phyloP scores from a whole-genome alignment of 2,888 invertebrate species.

The Brenthis ino region DNA sequence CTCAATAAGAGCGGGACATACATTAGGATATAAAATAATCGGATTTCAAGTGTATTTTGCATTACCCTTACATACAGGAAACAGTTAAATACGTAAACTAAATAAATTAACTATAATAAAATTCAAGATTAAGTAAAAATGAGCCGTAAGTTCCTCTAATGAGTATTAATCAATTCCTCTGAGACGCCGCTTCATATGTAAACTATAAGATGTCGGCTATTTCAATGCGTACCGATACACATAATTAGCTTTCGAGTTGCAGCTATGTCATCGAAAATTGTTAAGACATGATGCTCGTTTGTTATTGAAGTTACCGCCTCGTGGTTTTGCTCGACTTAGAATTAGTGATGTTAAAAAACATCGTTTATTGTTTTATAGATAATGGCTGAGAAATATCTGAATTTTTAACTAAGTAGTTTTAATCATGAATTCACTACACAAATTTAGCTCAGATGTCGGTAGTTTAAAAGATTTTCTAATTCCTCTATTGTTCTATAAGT shows the following conservation, averaged over 20 bases:
- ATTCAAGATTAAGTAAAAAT: slow-evolving; percentile 29
- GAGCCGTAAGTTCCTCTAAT: slow-evolving; percentile 52
- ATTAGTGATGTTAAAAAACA: background rate
- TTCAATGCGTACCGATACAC: slow-evolving; percentile 49
- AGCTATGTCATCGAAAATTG: slow-evolving; percentile 24
- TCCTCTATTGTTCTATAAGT: no score
- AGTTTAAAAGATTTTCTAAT: no score
- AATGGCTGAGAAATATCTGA: no score
- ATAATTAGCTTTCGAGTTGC: slow-evolving; percentile 55
- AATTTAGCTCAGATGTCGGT: no score
- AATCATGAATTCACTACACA: no score
- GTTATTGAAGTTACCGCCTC: background rate
- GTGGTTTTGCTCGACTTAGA: background rate
- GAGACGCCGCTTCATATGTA: slow-evolving; percentile 53
- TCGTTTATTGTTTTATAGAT: no score
- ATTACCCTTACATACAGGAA: background rate
- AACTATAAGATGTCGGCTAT: slow-evolving; percentile 48
- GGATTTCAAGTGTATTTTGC: no score
- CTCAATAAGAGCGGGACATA: no score
- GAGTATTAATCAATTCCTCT: slow-evolving; percentile 61
- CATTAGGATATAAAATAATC: no score
- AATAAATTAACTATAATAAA: slow-evolving; percentile 8
- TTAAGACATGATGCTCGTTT: slow-evolving; percentile 4
- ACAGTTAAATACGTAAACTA: background rate
- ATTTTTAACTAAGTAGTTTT: no score